A percentile compares a stretch with the other conserved stretches of the same genome.
Conservation (phyloP, 1,140 invertebrate species). For the Drosophila nigromelanica region DNA sequence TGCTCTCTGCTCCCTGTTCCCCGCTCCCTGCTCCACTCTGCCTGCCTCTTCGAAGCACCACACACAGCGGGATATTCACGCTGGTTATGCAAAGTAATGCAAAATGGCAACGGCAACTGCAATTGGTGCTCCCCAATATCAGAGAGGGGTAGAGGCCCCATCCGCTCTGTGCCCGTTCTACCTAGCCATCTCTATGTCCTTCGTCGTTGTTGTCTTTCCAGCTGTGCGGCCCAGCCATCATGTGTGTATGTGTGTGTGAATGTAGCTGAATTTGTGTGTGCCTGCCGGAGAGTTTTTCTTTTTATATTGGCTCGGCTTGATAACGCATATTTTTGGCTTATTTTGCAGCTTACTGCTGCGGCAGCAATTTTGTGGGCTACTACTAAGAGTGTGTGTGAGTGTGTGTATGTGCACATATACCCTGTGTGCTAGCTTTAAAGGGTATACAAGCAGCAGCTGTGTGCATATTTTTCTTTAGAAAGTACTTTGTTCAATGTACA, state of each 20-base stretch:
- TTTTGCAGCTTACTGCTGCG: constrained; percentile 79
- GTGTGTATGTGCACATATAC: constrained; percentile 16
- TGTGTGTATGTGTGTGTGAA: constrained; percentile 18
- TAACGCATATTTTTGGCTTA: constrained; percentile 82
- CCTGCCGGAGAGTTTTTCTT: constrained; percentile 41
- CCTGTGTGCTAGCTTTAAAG: constrained; percentile 1
- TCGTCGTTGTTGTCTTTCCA: constrained; percentile 56
- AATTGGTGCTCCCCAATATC: constrained; percentile 54
- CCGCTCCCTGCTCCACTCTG: neutral
- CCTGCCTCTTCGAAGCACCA: constrained; percentile 20
- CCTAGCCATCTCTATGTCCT: constrained; percentile 18
- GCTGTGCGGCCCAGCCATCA: constrained; percentile 43
- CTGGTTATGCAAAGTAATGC: constrained; percentile 78
- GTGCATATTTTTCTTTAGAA: no score
- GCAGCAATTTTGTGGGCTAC: constrained; percentile 66
- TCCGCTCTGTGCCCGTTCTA: neutral
- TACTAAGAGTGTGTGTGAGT: constrained; percentile 10
- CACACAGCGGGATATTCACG: constrained; percentile 43
- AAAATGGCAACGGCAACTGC: constrained; percentile 74
- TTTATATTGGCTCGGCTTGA: constrained; percentile 76
- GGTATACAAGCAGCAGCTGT: neutral
- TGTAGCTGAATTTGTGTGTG: constrained; percentile 23
- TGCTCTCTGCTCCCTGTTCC: neutral
- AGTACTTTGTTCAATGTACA: no score
- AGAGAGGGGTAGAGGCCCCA: neutral